phyloP scores from a whole-genome alignment of 2,113 vertebrate species.

The Eretmochelys imbricata region DNA sequence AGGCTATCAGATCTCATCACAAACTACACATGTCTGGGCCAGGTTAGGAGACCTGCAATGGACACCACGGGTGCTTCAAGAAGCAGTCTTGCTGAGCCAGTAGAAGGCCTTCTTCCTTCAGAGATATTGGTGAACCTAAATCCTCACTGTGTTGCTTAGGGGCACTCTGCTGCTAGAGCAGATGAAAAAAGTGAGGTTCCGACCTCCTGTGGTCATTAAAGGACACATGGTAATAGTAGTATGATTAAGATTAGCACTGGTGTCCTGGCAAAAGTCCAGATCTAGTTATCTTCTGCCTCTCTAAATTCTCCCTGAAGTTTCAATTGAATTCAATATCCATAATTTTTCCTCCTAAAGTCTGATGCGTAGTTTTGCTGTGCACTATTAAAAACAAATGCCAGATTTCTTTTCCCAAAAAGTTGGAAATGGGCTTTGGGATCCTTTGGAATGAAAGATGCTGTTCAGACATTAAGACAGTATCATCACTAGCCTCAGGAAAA shows the following conservation, averaged over 20 bases:
- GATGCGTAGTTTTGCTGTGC: not conserved
- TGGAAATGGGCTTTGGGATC: not conserved
- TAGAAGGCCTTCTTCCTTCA: not conserved
- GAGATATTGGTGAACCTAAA: not conserved
- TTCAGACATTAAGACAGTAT: not conserved
- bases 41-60: not conserved
- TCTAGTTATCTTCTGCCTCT: not conserved
- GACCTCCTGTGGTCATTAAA: not conserved
- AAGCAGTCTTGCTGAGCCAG: not conserved
- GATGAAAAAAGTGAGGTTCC: not conserved
- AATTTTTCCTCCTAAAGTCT: not conserved
- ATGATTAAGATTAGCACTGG: not conserved
- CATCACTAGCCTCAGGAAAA: not conserved
- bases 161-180: not conserved
- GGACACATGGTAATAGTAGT: not conserved
- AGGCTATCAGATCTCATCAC: not conserved
- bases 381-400: not conserved
- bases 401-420: not conserved
- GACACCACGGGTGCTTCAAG: rapidly evolving
- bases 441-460: not conserved
- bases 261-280: rapidly evolving
- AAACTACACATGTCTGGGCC: not conserved
- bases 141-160: not conserved
- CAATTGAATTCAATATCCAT: not conserved
- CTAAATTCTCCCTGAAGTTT: not conserved